A percentile compares a stretch with the other conserved stretches of the same genome.
phyloP scores from a whole-genome alignment of 2,888 invertebrate genomes.

The Latheticus oryzae region DNA sequence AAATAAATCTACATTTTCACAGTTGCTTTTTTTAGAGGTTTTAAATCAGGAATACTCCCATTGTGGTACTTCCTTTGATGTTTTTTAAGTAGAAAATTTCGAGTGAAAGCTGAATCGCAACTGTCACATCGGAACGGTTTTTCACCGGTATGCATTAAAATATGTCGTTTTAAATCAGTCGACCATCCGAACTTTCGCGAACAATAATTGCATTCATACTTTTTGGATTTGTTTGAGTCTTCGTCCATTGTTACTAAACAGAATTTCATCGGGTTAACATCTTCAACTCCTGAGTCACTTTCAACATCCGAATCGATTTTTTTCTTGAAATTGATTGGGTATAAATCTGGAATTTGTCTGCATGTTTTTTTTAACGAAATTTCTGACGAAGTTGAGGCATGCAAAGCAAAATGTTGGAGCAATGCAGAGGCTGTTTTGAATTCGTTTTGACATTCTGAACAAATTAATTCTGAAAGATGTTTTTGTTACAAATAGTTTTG shows the following conservation, averaged over 20 bases:
- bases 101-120: slow-evolving; percentile 62
- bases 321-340: slow-evolving; percentile 48
- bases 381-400: slow-evolving; percentile 47
- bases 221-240: slow-evolving; percentile 45
- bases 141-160: slow-evolving; percentile 64
- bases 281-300: slow-evolving; percentile 46
- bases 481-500: slow-evolving; percentile 1
- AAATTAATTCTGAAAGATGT: slow-evolving; percentile 53
- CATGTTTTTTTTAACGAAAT: slow-evolving; percentile 25
- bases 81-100: slow-evolving; percentile 64
- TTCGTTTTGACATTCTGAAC: slow-evolving; percentile 56
- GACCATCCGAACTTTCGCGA: slow-evolving; percentile 63
- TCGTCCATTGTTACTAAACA: slow-evolving; percentile 58
- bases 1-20: slow-evolving; percentile 5
- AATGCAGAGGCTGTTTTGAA: slow-evolving; percentile 59
- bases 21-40: slow-evolving; percentile 50
- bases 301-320: slow-evolving; percentile 42
- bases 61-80: slow-evolving; percentile 59
- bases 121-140: slow-evolving; percentile 61
- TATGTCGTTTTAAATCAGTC: slow-evolving; percentile 64
- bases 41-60: slow-evolving; percentile 50
- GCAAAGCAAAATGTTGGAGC: slow-evolving; percentile 61
- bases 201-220: slow-evolving; percentile 62
- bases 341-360: slow-evolving; percentile 50
- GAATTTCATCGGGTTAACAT: slow-evolving; percentile 57